Percentiles rank a stretch among this genome's conserved stretches.
phyloP scores from a whole-genome alignment of 2,888 invertebrate genomes.

The Pseudococcus jackbeardsleyi region DNA sequence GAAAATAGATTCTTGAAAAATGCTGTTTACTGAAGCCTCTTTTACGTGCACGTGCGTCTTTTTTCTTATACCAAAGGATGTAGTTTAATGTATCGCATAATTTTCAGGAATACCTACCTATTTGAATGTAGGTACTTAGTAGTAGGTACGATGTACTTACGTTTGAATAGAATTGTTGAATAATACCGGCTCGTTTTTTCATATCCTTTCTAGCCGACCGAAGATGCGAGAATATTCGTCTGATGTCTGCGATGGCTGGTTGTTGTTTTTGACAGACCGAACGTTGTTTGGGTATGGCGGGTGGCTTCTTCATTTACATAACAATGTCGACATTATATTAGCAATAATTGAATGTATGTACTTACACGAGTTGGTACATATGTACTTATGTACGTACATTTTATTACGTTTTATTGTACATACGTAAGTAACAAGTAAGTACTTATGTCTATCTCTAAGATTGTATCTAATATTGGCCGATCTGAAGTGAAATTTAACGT shows the following conservation, averaged over 20 bases:
- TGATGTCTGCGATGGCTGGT: not conserved
- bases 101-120: too few relatives aligned
- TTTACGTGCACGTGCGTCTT: too few relatives aligned
- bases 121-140: too few relatives aligned
- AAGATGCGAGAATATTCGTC: constrained; percentile 6
- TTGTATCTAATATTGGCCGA: too few relatives aligned
- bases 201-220: constrained; percentile 18
- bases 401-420: not conserved
- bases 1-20: too few relatives aligned
- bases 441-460: too few relatives aligned
- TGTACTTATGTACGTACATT: not conserved
- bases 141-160: not conserved
- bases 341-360: too few relatives aligned
- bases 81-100: too few relatives aligned
- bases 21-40: too few relatives aligned
- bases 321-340: not conserved
- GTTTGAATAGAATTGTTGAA: constrained; percentile 47
- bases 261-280: not conserved
- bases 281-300: not conserved
- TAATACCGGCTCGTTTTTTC: not conserved
- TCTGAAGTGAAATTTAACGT: too few relatives aligned
- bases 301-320: not conserved
- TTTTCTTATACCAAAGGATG: too few relatives aligned
- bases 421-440: too few relatives aligned
- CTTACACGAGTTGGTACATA: not conserved